Conservation (phyloP, 2,797 vertebrate species). For the Lemur catta region DNA sequence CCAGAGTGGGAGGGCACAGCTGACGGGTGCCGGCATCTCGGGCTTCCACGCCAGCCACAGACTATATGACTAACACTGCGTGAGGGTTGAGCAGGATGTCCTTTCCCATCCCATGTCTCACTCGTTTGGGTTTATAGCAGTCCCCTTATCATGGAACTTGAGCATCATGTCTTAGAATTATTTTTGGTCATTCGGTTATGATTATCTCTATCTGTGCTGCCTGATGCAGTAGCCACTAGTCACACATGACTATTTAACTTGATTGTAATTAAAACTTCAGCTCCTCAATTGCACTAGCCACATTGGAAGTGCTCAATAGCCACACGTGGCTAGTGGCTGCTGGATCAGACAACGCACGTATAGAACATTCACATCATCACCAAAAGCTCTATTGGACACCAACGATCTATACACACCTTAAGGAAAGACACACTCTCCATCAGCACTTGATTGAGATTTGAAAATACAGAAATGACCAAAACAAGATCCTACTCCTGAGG, state of each 20-base stretch:
- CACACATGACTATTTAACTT: not conserved
- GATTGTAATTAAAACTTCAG: not conserved
- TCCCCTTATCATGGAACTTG: not conserved
- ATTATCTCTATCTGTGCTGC: not conserved
- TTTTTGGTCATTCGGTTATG: not conserved
- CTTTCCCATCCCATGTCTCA: not conserved
- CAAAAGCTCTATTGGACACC: not conserved
- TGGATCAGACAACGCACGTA: not conserved
- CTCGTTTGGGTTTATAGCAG: not conserved
- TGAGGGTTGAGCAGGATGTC: not conserved
- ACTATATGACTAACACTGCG: accelerated
- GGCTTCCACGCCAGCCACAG: too few species aligned
- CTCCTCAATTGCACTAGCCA: not conserved
- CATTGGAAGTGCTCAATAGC: not conserved
- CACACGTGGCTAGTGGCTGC: not conserved
- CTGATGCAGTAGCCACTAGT: not conserved
- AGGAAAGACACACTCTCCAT: not conserved
- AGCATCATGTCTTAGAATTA: not conserved
- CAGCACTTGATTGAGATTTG: not conserved
- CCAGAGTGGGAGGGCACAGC: not conserved
- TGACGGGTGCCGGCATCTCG: not conserved
- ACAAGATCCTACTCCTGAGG: not conserved
- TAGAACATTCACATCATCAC: not conserved
- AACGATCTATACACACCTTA: not conserved
- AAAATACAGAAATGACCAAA: not conserved